Evolutionary conservation across 1,140 invertebrate genomes (phyloP), one percentile per base, ranked within the genome.

Genomic region (Callitettix versicolor): DNA sequence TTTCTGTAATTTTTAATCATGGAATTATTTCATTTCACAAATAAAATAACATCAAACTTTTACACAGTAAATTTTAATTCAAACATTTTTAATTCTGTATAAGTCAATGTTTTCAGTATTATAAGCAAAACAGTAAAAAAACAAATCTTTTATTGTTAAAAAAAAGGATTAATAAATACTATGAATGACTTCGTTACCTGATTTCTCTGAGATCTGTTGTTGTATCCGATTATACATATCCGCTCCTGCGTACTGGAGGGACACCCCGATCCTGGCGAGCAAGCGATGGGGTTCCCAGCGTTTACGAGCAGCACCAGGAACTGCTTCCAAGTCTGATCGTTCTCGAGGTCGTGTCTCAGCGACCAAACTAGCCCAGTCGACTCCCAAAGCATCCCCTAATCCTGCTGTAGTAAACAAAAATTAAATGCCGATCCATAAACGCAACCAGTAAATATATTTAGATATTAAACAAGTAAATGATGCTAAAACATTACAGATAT

Each of bases 311-410:
- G 76, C 76, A 36, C 66, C 69, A 15, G 72, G 72, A 60, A 70
- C 58, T 58, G 64, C 67, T 59, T 64, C 54, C 15, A 73, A 61
- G 2, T 67, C 62, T 46, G 56, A 36, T 53, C 68, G 62, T 56
- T 74, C 69, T 52, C 76, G 73, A 6, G 77, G 76, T 4, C 79
- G 75, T 26, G 79, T 78, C 69, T 89, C 86, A 1, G 82, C 83
- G 0, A 91, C 83, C 11, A 93, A 71, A 68, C 88, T 88, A 24
- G 89, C 85, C 90, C 90, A 94, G 69, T 94, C 90, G 1, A 93
- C 89, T n/a, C 89, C 88, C 11, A 94, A 67, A 15, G 88, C 87
- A 71, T 92, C 89, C 14, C 88, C 86, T 53, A 91, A 78, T 53
- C 86, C 88, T 70, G 79, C 3, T 30, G 26, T 4, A 30, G 9